These are phyloP conservation scores for Cotesia vestalis DNA, from an alignment of 1,140 invertebrate species.

Conservation along the genomic window DNA sequence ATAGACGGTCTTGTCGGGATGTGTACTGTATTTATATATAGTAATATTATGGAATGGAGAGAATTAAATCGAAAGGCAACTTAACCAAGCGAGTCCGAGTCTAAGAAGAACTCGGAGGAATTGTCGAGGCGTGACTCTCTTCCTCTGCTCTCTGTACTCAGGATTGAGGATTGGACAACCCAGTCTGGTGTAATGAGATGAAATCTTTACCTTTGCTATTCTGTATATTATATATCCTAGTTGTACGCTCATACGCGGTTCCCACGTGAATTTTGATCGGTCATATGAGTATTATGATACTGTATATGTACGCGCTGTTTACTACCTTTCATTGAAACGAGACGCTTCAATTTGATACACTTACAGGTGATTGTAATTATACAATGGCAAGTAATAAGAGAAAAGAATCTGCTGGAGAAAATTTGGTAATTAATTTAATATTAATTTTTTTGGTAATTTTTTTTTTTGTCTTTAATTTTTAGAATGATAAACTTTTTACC, in stretches of 20 bases:
- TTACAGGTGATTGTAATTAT: neutral
- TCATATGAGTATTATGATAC: neutral
- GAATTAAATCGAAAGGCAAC: constrained; percentile 19
- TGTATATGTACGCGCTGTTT: neutral
- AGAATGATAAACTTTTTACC: too few relatives aligned
- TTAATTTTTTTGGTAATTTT: too few relatives aligned
- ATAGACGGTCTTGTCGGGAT: too few relatives aligned
- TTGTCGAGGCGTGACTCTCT: constrained; percentile 31
- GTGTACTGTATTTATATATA: too few relatives aligned
- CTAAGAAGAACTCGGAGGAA: neutral
- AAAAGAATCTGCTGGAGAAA: too few relatives aligned
- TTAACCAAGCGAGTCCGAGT: constrained; percentile 19
- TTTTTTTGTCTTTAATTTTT: too few relatives aligned
- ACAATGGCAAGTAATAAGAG: neutral
- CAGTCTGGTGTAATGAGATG: neutral
- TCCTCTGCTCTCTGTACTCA: neutral
- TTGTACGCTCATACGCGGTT: neutral
- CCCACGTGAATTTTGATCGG: constrained; percentile 26
- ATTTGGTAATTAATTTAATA: too few relatives aligned
- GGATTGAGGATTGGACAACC: constrained; percentile 1
- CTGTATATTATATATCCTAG: neutral
- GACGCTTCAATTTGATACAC: constrained; percentile 16
- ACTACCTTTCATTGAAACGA: constrained; percentile 2
- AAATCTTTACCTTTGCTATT: constrained; percentile 5
- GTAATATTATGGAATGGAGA: neutral